These are phyloP conservation scores for Crocodylus rhombifer DNA, from an alignment of 2,797 vertebrate genomes.

Conservation along the genomic window DNA sequence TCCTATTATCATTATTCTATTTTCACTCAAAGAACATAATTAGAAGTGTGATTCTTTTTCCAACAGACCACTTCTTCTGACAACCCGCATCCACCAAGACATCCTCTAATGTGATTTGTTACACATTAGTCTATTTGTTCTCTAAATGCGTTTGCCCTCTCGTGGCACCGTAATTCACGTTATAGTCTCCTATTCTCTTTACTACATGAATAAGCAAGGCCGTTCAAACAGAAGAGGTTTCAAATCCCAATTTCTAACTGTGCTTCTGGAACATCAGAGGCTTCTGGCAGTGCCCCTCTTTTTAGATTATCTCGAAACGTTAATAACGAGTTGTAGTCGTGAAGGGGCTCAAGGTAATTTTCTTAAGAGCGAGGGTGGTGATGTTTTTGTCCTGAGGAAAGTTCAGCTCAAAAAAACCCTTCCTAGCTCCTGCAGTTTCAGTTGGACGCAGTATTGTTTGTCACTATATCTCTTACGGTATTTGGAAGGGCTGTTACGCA, in stretches of 20 bases:
- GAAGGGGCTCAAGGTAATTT: conserved; percentile 22
- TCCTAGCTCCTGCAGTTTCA: neutral
- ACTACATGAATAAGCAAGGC: neutral
- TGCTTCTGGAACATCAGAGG: neutral
- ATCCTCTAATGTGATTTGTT: neutral
- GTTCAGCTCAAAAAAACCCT: conserved; percentile 11
- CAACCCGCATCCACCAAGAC: neutral
- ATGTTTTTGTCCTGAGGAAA: conserved; percentile 11
- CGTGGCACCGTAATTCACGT: neutral
- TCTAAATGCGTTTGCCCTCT: neutral
- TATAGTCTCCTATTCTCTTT: neutral
- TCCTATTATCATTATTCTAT: neutral
- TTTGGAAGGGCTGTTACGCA: neutral
- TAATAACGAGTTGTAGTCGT: neutral
- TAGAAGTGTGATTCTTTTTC: neutral
- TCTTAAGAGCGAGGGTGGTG: neutral
- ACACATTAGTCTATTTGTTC: neutral
- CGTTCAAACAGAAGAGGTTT: neutral
- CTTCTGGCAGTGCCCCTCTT: neutral
- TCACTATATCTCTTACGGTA: neutral
- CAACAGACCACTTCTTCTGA: neutral
- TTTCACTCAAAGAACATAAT: neutral
- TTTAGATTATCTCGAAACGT: neutral
- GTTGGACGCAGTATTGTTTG: rapidly evolving
- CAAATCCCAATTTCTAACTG: neutral